Evolutionary conservation across 2,113 vertebrate genomes (phyloP), one percentile per base, ranked within the genome.

Genomic region (Corvus moneduloides): DNA sequence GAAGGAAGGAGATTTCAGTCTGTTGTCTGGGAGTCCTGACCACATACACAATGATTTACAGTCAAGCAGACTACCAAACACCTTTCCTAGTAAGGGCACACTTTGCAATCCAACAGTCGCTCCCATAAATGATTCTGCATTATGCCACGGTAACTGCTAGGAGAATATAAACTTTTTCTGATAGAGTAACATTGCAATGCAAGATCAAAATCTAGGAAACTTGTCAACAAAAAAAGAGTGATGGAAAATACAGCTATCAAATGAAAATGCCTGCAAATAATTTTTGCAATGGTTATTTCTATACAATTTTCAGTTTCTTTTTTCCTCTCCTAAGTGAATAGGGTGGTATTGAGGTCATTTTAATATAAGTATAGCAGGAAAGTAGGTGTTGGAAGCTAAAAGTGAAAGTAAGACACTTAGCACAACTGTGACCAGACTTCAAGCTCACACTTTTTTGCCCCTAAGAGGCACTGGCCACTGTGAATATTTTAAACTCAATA

Each of bases 141-240:
- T 97, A 95, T 69, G 33, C 3, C 35, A 81, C 78, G 72, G 74
- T 39, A 73, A 90, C 2, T 83, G 39, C 72, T 63, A 59, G 94
- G 91, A 97, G 93, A 97, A 89, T 80, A 90, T 80, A 96, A 97
- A 93, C 46, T 58, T 87, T 97, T 97, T 94, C 82, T 95, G 88
- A 95, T 90, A 93, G 71, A 93, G 86, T 83, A 97, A 96, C 88
- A 92, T 86, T 97, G 79, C 91, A 96, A 96, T 89, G 91, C 83
- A 91, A 96, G 96, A 97, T 98, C 98, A 98, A 98, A 98, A 97
- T 96, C 97, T 95, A 77, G 49, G 92, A 94, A 97, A 97, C 67
- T 64, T 97, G 91, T 97, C 95, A 97, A 97, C 92, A 95, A 93
- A 91, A 48, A 96, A 97, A 84, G 43, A 84, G 48, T 48, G 90